Evolutionary conservation across 2,888 invertebrate genomes (phyloP).

Genomic region (Apamea epomidion): DNA sequence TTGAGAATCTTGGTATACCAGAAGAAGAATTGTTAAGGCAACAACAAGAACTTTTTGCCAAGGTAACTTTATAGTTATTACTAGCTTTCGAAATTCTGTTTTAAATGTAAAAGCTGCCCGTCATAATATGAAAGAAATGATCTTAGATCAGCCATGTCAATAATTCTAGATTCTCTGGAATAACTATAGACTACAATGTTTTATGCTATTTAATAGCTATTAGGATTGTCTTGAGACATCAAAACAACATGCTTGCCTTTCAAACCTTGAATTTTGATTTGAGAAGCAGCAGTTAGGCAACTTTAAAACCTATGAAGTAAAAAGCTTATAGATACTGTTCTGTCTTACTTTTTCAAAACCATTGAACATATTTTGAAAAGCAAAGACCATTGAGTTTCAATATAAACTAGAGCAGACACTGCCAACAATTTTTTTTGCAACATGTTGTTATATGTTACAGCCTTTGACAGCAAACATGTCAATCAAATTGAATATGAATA

Average conservation of each 20-base stretch:
- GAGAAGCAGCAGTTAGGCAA: not conserved
- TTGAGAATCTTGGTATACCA: constrained; percentile 99
- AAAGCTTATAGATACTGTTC: not conserved
- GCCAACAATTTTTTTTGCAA: not conserved
- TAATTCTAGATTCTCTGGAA: not conserved
- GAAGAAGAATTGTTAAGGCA: constrained; percentile 99
- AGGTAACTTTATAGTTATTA: constrained; percentile 81
- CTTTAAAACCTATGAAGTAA: not conserved
- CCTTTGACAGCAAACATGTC: not conserved
- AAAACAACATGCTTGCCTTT: not conserved
- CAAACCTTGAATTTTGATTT: not conserved
- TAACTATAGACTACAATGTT: not conserved
- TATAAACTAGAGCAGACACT: not conserved
- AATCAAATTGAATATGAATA: not conserved
- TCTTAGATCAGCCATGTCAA: not conserved
- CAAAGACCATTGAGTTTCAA: not conserved
- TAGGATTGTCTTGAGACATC: not conserved
- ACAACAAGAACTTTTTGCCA: constrained; percentile 99
- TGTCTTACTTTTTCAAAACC: not conserved
- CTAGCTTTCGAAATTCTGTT: not conserved
- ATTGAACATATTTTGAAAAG: not conserved
- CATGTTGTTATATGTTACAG: not conserved
- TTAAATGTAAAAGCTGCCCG: not conserved
- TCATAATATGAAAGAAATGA: not conserved
- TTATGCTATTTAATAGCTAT: not conserved